These are phyloP conservation scores for Anastrepha ludens DNA, from an alignment of 1,140 invertebrate species.

Conservation along the genomic window DNA sequence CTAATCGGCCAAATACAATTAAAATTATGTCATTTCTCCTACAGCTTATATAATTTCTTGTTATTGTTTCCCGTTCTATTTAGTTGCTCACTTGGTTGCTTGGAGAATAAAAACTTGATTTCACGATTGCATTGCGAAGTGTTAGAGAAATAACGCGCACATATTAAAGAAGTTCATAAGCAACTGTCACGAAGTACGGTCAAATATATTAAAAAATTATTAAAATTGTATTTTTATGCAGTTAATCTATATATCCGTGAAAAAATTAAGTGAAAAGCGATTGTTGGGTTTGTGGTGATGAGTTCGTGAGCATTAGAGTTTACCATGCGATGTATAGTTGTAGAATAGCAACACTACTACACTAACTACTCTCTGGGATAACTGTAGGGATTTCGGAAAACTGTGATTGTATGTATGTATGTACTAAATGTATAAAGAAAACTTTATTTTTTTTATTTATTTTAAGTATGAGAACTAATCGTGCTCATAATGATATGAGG, in stretches of 20 bases:
- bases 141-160: background rate
- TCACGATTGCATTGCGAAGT: background rate
- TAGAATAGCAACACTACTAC: too few species aligned
- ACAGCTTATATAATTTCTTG: background rate
- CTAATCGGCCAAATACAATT: background rate
- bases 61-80: slow-evolving; percentile 21
- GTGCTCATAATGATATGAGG: too few species aligned
- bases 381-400: too few species aligned
- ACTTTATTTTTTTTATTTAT: too few species aligned
- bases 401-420: too few species aligned
- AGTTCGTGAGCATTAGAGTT: background rate
- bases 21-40: background rate
- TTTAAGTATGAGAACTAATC: too few species aligned
- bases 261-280: background rate
- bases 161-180: background rate
- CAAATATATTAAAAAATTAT: background rate
- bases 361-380: background rate
- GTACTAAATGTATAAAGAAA: too few species aligned
- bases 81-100: background rate
- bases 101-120: background rate
- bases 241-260: background rate
- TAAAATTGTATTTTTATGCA: background rate
- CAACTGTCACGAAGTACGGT: background rate
- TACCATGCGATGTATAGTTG: background rate
- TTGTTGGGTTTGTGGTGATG: background rate